phyloP scores from a whole-genome alignment of 1,140 invertebrate species.

The Drosophila dunni region DNA sequence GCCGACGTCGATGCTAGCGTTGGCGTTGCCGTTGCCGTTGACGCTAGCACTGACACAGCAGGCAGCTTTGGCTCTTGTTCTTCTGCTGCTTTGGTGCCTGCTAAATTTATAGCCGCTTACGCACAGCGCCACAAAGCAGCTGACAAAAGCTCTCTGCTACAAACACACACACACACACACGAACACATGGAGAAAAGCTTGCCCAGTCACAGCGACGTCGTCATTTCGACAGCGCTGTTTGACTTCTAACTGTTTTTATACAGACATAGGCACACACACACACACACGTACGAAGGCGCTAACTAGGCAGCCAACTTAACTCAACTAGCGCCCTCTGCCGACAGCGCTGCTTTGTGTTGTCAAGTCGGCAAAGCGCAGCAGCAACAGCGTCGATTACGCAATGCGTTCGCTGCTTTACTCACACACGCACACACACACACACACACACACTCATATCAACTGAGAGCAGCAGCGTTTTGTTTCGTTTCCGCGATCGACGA shows the following conservation, averaged over 20 bases:
- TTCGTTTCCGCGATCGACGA: slow-evolving; percentile 80
- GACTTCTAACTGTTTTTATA: slow-evolving; percentile 73
- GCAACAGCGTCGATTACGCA: slow-evolving; percentile 74
- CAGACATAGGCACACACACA: slow-evolving; percentile 14
- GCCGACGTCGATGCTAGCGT: background rate
- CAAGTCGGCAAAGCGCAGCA: slow-evolving; percentile 59
- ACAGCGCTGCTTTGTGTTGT: slow-evolving; percentile 66
- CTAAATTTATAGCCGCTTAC: slow-evolving; percentile 65
- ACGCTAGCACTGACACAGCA: slow-evolving; percentile 14
- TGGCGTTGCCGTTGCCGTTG: slow-evolving; percentile 5
- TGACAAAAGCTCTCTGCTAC: slow-evolving; percentile 53
- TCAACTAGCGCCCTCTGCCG: slow-evolving; percentile 54
- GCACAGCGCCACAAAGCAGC: slow-evolving; percentile 54
- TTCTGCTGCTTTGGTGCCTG: slow-evolving; percentile 29
- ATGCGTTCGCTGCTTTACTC: slow-evolving; percentile 65
- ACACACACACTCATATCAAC: slow-evolving; percentile 28
- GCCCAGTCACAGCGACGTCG: slow-evolving; percentile 5
- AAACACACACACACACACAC: slow-evolving; percentile 9
- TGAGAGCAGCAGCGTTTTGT: slow-evolving; percentile 59
- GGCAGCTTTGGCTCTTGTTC: slow-evolving; percentile 44
- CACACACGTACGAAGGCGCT: slow-evolving; percentile 50
- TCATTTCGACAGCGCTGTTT: slow-evolving; percentile 60
- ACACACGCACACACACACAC: slow-evolving; percentile 30
- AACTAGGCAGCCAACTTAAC: slow-evolving; percentile 65
- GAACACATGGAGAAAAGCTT: slow-evolving; percentile 11